Conservation (phyloP, 2,888 invertebrate genomes). For the Phalangium opilio region DNA sequence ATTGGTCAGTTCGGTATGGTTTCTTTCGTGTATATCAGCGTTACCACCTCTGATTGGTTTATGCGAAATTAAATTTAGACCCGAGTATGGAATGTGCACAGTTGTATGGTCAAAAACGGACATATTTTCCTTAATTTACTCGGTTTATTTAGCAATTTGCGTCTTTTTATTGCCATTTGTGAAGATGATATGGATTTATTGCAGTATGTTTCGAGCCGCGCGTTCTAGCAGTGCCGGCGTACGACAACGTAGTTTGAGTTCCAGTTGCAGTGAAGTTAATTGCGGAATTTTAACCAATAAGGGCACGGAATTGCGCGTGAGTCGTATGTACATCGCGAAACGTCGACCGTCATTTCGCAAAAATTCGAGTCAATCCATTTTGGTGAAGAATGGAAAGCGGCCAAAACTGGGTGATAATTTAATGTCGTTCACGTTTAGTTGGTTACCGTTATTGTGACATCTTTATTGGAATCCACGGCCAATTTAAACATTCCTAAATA, state of each 20-base stretch:
- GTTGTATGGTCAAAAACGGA: constrained; percentile 25
- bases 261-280: constrained; percentile 3
- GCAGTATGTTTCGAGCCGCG: constrained; percentile 57
- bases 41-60: constrained; percentile 30
- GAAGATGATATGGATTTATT: constrained; percentile 53
- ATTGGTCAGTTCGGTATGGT: constrained; percentile 34
- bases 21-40: constrained; percentile 31
- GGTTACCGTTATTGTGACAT: constrained; percentile 37
- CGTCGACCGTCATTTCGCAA: constrained; percentile 69
- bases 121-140: constrained; percentile 27
- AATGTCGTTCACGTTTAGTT: constrained; percentile 46
- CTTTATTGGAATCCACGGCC: constrained; percentile 31
- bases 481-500: constrained; percentile 30
- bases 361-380: constrained; percentile 42
- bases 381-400: constrained; percentile 73
- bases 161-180: constrained; percentile 37
- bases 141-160: constrained; percentile 30
- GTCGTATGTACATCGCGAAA: constrained; percentile 25
- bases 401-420: constrained; percentile 67
- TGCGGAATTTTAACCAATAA: constrained; percentile 1
- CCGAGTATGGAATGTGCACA: constrained; percentile 22
- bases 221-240: constrained; percentile 51
- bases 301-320: not conserved
- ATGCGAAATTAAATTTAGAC: constrained; percentile 20
- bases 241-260: constrained; percentile 37